Base-by-base conservation (phyloP, 1,140 invertebrate genomes). In the Bombus consobrinus region DNA sequence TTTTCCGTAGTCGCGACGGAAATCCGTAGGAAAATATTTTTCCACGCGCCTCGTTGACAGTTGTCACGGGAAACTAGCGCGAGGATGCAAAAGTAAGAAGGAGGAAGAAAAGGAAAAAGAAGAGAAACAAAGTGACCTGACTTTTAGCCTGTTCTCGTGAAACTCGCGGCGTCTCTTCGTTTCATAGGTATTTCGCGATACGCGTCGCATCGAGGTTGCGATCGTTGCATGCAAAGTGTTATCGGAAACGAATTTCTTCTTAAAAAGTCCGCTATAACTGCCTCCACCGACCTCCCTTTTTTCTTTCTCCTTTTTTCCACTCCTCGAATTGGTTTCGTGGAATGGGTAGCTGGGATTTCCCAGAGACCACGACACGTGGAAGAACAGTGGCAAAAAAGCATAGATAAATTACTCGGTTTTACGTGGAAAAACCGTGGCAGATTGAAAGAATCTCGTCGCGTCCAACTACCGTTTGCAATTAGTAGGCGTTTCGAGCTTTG, bases 11-110 rank as follows among this genome's bases (percentile, higher is more conserved):
- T 81, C 73, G 84, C 74, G 57, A 57, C 78, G 68, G 43, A 88
- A 75, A 86, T 10, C 69, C 25, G 47, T 12, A 32, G 84, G 79
- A 86, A 88, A 86, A 88, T 88, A 88, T 88, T 79, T 86, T 77
- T 83, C 75, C 83, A 57, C 25, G 79, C 69, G 74, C 64, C 84
- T 64, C 79, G 87, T 86, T 83, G 87, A 88, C 87, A 86, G 80
- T 82, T 72, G 80, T 84, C 71, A 75, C 28, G 43, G 12, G 34
- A 22, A 47, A 69, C 39, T 9, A 32, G 39, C 25, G 53, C 73
- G 41, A n/a, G 47, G 39, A n/a, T 3, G 62, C 10, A 39, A n/a
- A 62, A 77, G 28, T 1, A 22, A 32, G n/a, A 76, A 53, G 37
- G 0, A 39, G 6, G 13, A 47, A 57, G 66, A 22, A 37, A n/a